Percentiles rank a stretch among this genome's conserved stretches.
Evolutionary conservation across 2,113 vertebrate species (phyloP).

Genomic region (Phyllostomus discolor): DNA sequence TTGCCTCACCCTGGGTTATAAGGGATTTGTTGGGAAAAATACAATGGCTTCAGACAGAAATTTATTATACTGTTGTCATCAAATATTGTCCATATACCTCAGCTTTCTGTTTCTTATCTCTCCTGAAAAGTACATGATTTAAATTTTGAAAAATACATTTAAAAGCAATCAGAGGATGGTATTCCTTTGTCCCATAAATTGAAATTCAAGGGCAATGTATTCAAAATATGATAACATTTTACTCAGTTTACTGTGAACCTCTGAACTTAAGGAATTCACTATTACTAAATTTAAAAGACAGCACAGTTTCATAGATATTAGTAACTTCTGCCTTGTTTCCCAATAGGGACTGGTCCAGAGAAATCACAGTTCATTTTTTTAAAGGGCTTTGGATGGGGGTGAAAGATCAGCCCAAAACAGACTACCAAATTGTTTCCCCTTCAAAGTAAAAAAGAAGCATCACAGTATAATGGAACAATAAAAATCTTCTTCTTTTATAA

Average conservation of each 20-base stretch:
- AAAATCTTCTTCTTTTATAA: neutral
- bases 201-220: constrained; percentile 18
- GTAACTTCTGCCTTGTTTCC: neutral
- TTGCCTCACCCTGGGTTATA: neutral
- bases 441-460: neutral
- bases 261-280: neutral
- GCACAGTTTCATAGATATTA: neutral
- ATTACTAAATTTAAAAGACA: neutral
- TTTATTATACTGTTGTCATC: neutral
- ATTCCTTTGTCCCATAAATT: neutral
- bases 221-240: constrained; percentile 24
- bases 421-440: neutral
- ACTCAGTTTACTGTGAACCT: neutral
- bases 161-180: neutral
- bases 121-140: neutral
- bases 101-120: neutral
- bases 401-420: neutral
- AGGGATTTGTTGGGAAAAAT: neutral
- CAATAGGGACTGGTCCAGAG: neutral
- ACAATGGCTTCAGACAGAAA: neutral
- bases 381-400: neutral
- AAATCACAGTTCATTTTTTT: neutral
- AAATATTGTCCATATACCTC: neutral
- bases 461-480: neutral
- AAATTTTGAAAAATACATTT: constrained; percentile 31